Evolutionary conservation across 2,888 invertebrate genomes (phyloP), one percentile per base, ranked within the genome.

Genomic region (Pilophorus perplexus): DNA sequence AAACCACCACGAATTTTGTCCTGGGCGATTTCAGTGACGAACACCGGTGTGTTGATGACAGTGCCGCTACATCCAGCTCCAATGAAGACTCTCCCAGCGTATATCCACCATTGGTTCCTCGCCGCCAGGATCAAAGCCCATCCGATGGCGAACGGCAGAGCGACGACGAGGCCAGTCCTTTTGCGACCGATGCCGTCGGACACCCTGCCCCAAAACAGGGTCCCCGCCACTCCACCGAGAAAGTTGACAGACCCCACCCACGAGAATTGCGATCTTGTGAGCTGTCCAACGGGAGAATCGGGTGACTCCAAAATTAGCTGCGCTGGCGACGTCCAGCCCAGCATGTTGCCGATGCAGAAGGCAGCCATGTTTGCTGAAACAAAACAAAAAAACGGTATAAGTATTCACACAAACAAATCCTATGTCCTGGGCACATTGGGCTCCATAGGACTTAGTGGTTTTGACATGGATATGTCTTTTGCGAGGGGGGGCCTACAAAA

Each of bases 1-100:
- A 85, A 74, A 3, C 80, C 74, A 0, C 85, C 85, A 70, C 85
- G 75, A 27, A 72, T 70, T 16, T 62, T 20, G 71, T 79, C 78
- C 25, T 85, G 83, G 0, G 85, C 80, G 0, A 85, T 81, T 75
- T 89, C 89, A 0, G 83, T 81, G 22, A 83, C 80, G 73, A 81
- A 84, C n/a, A 85, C 79, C 0, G 87, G 85, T 0, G 80, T 79
- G 33, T 83, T 78, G 6, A 83, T 80, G 3, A 85, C 75, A 0
- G 78, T 75, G 0, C 81, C 80, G 1, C 83, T 84, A 0, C 81
- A 81, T 0, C 81, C 79, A 0, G 84, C 72, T 0, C 88, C 88
- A 0, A 80, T 77, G 1, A 86, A 71, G 44, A 85, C 80, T 55
- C 85, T 78, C 0, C 82, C 82, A 0, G 78, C 73, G 25, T 82